These are phyloP conservation scores for Trichechus manatus DNA, from an alignment of 2,113 vertebrate genomes.

Conservation along the genomic window DNA sequence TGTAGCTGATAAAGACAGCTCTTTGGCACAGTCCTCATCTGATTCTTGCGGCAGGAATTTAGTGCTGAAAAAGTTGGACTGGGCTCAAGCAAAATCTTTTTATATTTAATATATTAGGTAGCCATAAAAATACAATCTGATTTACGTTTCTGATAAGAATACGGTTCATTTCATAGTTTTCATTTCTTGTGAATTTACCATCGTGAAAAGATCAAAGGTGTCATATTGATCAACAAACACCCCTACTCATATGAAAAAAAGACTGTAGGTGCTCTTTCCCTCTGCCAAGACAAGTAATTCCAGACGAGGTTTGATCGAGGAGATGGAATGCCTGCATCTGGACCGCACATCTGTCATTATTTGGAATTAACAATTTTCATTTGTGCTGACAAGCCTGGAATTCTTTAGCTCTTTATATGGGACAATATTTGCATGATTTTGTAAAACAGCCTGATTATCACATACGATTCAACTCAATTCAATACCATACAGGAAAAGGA, in stretches of 20 bases:
- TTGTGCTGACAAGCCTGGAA: not conserved
- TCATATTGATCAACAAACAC: not conserved
- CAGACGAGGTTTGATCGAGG: not conserved
- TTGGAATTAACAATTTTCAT: constrained; percentile 55
- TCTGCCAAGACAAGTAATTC: not conserved
- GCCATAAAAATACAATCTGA: not conserved
- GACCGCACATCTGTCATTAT: not conserved
- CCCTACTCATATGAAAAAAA: not conserved
- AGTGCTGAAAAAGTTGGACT: not conserved
- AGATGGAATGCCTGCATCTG: not conserved
- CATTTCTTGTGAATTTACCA: not conserved
- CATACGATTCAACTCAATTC: not conserved
- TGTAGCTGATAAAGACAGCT: not conserved
- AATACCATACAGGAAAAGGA: not conserved
- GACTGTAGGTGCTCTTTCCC: not conserved
- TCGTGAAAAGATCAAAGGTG: not conserved
- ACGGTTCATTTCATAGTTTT: not conserved
- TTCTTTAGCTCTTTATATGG: not conserved
- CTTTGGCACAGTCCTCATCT: no score
- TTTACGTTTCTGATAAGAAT: not conserved
- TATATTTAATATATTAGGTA: not conserved
- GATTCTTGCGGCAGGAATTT: not conserved
- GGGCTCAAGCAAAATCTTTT: not conserved
- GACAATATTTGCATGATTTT: constrained; percentile 55
- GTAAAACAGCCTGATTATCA: constrained; percentile 1